Percentiles rank a stretch among this genome's conserved stretches.
phyloP scores from a whole-genome alignment of 2,888 invertebrate species.

The Plagodis dolabraria region DNA sequence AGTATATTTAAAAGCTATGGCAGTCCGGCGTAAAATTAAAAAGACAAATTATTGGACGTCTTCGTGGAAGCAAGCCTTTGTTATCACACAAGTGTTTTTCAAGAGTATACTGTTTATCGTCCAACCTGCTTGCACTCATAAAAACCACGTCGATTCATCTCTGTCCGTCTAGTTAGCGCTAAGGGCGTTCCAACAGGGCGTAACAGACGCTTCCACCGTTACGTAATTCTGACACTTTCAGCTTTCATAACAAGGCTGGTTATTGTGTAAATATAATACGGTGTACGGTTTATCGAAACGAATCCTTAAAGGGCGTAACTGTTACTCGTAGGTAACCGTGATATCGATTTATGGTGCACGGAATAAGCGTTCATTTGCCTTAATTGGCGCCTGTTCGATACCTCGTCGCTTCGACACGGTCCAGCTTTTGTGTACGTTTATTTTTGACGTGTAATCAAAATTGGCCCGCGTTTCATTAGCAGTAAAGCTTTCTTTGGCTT shows the following conservation, averaged over 20 bases:
- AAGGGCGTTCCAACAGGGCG: constrained; percentile 79
- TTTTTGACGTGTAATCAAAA: constrained; percentile 50
- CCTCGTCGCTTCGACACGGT: constrained; percentile 72
- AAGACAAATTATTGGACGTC: constrained; percentile 85
- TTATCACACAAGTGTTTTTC: constrained; percentile 85
- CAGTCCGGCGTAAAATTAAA: constrained; percentile 84
- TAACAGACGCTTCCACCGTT: constrained; percentile 79
- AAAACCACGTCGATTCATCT: constrained; percentile 64
- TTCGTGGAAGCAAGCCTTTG: constrained; percentile 83
- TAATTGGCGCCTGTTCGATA: constrained; percentile 77
- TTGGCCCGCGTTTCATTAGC: constrained; percentile 52
- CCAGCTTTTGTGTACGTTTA: constrained; percentile 57
- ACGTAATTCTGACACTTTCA: constrained; percentile 82
- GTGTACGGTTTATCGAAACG: constrained; percentile 62
- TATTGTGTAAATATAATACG: constrained; percentile 70
- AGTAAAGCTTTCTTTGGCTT: constrained; percentile 62
- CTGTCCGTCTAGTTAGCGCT: constrained; percentile 77
- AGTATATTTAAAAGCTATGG: constrained; percentile 76
- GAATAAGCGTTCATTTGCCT: constrained; percentile 80
- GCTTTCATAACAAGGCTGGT: constrained; percentile 80
- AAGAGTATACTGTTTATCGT: constrained; percentile 77
- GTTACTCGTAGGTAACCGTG: constrained; percentile 65
- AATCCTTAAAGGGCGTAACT: constrained; percentile 79
- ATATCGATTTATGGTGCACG: constrained; percentile 79
- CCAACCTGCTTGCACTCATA: constrained; percentile 61